These are phyloP conservation scores for Stichopus horrens DNA, from an alignment of 53 echinoderm and acorn worm species.

Conservation along the genomic window DNA sequence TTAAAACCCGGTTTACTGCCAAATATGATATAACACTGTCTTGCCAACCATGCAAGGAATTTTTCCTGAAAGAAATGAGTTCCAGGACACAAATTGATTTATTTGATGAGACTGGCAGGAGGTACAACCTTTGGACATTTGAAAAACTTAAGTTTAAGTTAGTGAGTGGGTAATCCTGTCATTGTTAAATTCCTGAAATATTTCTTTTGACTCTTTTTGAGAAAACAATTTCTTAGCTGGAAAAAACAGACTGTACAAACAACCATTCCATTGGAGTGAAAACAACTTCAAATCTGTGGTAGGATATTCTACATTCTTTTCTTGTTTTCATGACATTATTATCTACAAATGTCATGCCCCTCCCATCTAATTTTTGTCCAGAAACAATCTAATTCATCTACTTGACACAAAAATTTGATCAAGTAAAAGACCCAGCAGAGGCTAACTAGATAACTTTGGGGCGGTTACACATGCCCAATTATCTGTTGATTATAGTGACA, in stretches of 20 bases:
- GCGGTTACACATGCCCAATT: too few relatives aligned
- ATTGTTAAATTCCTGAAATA: background rate
- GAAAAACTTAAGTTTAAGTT: background rate
- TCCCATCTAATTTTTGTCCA: too few relatives aligned
- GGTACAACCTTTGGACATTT: background rate
- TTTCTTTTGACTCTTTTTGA: background rate
- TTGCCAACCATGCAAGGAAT: background rate
- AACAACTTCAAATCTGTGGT: too few relatives aligned
- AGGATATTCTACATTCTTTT: too few relatives aligned
- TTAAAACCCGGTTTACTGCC: background rate
- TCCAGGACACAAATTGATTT: background rate
- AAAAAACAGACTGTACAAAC: background rate
- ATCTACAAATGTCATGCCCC: too few relatives aligned
- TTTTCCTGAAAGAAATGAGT: background rate
- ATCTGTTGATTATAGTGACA: too few relatives aligned
- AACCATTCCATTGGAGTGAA: background rate
- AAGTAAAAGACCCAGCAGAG: too few relatives aligned
- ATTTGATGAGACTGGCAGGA: background rate
- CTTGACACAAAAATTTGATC: too few relatives aligned
- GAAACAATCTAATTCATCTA: too few relatives aligned
- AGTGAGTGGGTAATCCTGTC: constrained; percentile 19
- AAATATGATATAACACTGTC: background rate
- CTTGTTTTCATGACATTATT: too few relatives aligned
- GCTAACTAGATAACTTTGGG: too few relatives aligned
- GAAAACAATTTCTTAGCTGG: background rate